A percentile compares a stretch with the other conserved stretches of the same genome.
Conservation (phyloP, 2,113 vertebrate species). For the Etheostoma spectabile region DNA sequence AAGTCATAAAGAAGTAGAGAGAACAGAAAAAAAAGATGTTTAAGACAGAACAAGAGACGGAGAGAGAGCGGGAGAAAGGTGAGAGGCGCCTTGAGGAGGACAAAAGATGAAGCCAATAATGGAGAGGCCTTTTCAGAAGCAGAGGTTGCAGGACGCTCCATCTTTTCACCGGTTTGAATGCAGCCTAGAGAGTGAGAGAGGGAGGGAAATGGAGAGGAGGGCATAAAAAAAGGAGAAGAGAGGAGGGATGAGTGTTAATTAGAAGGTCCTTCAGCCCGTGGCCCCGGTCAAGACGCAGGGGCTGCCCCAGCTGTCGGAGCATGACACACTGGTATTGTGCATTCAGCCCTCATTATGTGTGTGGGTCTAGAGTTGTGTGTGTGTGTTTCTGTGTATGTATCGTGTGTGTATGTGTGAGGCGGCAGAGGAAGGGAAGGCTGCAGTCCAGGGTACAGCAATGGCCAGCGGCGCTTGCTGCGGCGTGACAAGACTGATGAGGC, state of each 20-base stretch:
- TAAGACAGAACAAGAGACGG: slow-evolving; percentile 48
- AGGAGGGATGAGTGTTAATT: slow-evolving; percentile 87
- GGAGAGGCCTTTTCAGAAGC: slow-evolving; percentile 80
- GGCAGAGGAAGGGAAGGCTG: slow-evolving; percentile 70
- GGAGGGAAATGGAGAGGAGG: slow-evolving; percentile 56
- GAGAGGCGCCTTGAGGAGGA: slow-evolving; percentile 77
- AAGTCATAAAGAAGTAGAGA: slow-evolving; percentile 53
- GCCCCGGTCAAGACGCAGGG: slow-evolving; percentile 82
- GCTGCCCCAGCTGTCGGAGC: slow-evolving; percentile 86
- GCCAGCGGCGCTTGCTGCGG: slow-evolving; percentile 79
- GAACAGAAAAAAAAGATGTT: slow-evolving; percentile 46
- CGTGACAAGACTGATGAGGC: slow-evolving; percentile 87
- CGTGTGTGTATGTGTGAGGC: slow-evolving; percentile 45
- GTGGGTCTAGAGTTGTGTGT: slow-evolving; percentile 59
- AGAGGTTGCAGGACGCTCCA: slow-evolving; percentile 72
- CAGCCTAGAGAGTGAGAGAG: slow-evolving; percentile 57
- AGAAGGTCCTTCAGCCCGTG: slow-evolving; percentile 86
- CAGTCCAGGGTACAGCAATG: slow-evolving; percentile 83
- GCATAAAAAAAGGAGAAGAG: slow-evolving; percentile 66
- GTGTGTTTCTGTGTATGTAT: slow-evolving; percentile 31
- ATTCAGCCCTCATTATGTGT: slow-evolving; percentile 86
- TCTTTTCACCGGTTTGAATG: slow-evolving; percentile 76
- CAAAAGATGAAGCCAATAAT: slow-evolving; percentile 82
- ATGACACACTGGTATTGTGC: slow-evolving; percentile 87
- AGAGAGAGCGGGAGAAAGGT: slow-evolving; percentile 65